Evolutionary conservation across 2,797 vertebrate genomes (phyloP), one percentile per base, ranked within the genome.

Genomic region (Yasuhikotakia modesta): DNA sequence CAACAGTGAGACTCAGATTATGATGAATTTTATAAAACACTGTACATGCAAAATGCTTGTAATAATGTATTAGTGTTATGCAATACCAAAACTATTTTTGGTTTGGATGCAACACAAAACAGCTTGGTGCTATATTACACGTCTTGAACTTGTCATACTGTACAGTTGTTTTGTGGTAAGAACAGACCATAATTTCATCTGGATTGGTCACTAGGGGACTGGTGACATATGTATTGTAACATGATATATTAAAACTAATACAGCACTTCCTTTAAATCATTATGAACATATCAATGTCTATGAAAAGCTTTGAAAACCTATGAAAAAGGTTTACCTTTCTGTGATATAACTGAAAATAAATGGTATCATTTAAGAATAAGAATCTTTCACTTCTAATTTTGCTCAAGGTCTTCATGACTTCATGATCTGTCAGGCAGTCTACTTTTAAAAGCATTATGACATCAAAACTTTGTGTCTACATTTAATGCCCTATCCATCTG

Each of bases 1-100:
- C 43, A 17, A 53, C 69, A 74, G 70, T 66, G 70, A 24, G 30
- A 45, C 39, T 10, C 50, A 45, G 73, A 5, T 55, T 43, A 66
- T 43, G 10, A 66, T 5, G 5, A 43, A 65, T 43, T 35, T 7
- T 10, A 10, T 57, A 57, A 45, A 30, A 57, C 14, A 67, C 12
- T 50, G 16, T 8, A 52, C 35, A 58, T 16, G 24, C 2, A 2
- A 61, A 61, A 73, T 1, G 6, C 61, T 66, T 55, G 58, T 61
- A 17, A n/a, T 58, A 24, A 58, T 22, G 19, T 19, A 21, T 8
- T 39, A 39, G 35, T 55, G 19, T 19, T 10, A 55, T 13, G 19
- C 11, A 12, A 22, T 57, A 57, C 12, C n/a, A 2, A 5, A 32
- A 32, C 4, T 58, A 58, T 16, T 14, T 58, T 24, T 58, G 55